Evolutionary conservation across 2,113 vertebrate genomes (phyloP).

Genomic region (Cochlearius cochlearius): DNA sequence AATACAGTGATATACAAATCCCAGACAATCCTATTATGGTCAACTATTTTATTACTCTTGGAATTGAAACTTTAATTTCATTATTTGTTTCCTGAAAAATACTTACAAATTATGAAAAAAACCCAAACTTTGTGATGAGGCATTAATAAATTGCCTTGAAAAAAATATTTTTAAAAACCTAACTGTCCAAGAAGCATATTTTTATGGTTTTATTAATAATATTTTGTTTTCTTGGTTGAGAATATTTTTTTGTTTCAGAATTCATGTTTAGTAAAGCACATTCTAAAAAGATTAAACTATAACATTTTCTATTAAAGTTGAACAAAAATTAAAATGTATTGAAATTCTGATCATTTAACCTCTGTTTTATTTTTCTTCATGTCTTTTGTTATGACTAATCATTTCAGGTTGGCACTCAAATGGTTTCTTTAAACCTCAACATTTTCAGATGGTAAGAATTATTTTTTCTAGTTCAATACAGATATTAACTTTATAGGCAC

Average conservation of each 20-base stretch:
- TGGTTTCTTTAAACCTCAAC: neutral
- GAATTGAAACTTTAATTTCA: neutral
- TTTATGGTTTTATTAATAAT: neutral
- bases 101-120: neutral
- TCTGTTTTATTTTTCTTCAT: neutral
- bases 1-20: neutral
- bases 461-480: neutral
- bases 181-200: neutral
- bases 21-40: neutral
- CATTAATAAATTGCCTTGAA: neutral
- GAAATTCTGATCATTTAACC: neutral
- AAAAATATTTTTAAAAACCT: neutral
- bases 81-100: neutral
- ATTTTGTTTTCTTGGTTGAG: neutral
- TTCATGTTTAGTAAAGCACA: neutral
- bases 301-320: neutral
- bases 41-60: neutral
- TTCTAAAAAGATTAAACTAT: neutral
- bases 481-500: neutral
- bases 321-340: neutral
- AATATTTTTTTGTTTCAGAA: neutral
- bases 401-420: neutral
- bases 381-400: neutral
- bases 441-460: neutral
- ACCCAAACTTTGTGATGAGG: rapidly evolving